phyloP scores from a whole-genome alignment of 2,888 invertebrate genomes.

The Epicampocera succincta region DNA sequence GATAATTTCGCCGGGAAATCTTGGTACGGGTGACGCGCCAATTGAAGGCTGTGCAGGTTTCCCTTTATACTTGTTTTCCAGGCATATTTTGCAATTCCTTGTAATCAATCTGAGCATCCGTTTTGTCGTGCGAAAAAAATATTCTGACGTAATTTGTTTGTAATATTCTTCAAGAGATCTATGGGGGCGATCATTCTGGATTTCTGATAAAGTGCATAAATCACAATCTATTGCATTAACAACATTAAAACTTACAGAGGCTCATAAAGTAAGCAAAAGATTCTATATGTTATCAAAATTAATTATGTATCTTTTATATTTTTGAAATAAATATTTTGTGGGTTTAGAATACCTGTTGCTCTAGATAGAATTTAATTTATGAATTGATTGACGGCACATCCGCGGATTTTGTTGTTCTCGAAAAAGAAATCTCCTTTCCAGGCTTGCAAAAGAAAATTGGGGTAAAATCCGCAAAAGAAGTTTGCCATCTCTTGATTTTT shows the following conservation, averaged over 20 bases:
- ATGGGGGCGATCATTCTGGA: constrained; percentile 15
- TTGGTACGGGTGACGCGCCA: constrained; percentile 36
- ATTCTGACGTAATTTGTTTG: too few relatives aligned
- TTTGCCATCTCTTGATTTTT: too few relatives aligned
- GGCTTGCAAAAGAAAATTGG: too few relatives aligned
- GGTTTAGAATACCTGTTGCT: background rate
- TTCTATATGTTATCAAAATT: background rate
- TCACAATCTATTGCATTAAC: constrained; percentile 1
- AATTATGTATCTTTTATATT: background rate
- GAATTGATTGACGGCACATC: too few relatives aligned
- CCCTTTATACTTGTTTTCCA: constrained; percentile 51
- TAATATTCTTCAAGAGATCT: background rate
- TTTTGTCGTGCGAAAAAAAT: constrained; percentile 53
- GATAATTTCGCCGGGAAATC: constrained; percentile 36
- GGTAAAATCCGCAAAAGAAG: too few relatives aligned
- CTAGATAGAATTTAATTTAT: constrained; percentile 11
- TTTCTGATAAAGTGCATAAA: constrained; percentile 9
- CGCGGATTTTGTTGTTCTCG: too few relatives aligned
- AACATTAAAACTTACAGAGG: too few relatives aligned
- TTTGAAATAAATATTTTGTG: constrained; percentile 2
- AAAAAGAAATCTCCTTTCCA: too few relatives aligned
- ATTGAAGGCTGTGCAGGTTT: constrained; percentile 39
- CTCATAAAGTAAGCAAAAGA: constrained; percentile 3
- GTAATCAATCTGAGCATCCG: constrained; percentile 36
- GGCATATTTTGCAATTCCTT: constrained; percentile 48